Evolutionary conservation across 2,797 vertebrate genomes (phyloP), one percentile per base, ranked within the genome.

Genomic region (Picus viridis): DNA sequence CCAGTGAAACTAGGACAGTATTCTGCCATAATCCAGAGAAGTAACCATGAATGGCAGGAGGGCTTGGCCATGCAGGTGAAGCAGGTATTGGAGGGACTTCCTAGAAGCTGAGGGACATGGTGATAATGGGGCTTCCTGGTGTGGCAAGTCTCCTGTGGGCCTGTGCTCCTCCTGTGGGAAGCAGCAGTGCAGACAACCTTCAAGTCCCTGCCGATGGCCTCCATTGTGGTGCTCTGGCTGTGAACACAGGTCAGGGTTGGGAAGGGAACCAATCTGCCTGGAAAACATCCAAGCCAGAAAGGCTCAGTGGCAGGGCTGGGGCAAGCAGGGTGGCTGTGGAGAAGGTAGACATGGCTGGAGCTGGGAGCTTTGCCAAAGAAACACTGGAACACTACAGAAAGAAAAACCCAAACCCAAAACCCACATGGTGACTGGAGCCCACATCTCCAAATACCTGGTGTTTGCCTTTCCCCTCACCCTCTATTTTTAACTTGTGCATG

Each of bases 201-300:
- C 2, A 0, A 6, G 24, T 7, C 32, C 29, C 34, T 29, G 62
- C 70, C 27, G 8, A 61, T 12, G 12, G 27, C 32, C 34, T n/a
- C 62, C 3, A 0, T 0, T 3, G 27, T 1, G 9, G 26, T 6
- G 69, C 29, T 49, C 4, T 6, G 39, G 2, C 39, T 0, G 7
- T 2, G 43, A 20, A 11, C 4, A 6, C 2, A 3, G 63, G 45
- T 7, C 22, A 19, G 18, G 5, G 9, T 6, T 0, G 9, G 36
- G 34, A 19, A 7, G 51, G 29, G 32, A 62, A 3, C 53, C 9
- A 8, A 5, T 3, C 14, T 3, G n/a, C 47, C 69, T 3, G 53
- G 9, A 7, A 12, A 32, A 2, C 11, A 9, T 53, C 47, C 27
- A 3, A 16, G 39, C 9, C 56, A 12, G 49, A 23, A 19, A 3